These are phyloP conservation scores for Scrobipalpa costella DNA, from an alignment of 2,888 invertebrate species.

Conservation along the genomic window DNA sequence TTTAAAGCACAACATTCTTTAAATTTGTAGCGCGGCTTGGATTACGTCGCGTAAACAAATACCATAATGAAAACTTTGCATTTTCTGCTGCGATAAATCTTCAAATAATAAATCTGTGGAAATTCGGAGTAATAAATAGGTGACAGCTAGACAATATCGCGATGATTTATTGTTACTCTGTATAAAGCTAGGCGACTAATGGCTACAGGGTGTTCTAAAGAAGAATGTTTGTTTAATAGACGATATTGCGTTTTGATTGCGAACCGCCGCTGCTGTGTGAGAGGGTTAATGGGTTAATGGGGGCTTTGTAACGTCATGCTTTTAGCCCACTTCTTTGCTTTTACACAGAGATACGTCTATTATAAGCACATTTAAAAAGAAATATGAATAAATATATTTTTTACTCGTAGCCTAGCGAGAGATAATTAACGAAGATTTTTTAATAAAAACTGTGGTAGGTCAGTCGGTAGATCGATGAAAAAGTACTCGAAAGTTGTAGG, in stretches of 20 bases:
- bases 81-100: constrained; percentile 4
- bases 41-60: not conserved
- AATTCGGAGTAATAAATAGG: constrained; percentile 3
- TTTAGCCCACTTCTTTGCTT: not conserved
- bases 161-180: not conserved
- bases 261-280: not conserved
- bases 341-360: no score
- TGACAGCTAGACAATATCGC: not conserved
- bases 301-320: not conserved
- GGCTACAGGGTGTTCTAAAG: not conserved
- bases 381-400: no score
- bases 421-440: no score
- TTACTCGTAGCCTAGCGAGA: no score
- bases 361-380: no score
- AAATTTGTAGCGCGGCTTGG: no score
- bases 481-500: no score
- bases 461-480: no score
- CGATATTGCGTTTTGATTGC: not conserved
- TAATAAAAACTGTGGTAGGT: no score
- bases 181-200: not conserved
- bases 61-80: not conserved
- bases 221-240: not conserved
- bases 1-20: not conserved
- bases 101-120: constrained; percentile 2
- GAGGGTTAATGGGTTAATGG: not conserved